Conservation (phyloP, 2,797 vertebrate genomes). For the Coranthus polyacanthus region DNA sequence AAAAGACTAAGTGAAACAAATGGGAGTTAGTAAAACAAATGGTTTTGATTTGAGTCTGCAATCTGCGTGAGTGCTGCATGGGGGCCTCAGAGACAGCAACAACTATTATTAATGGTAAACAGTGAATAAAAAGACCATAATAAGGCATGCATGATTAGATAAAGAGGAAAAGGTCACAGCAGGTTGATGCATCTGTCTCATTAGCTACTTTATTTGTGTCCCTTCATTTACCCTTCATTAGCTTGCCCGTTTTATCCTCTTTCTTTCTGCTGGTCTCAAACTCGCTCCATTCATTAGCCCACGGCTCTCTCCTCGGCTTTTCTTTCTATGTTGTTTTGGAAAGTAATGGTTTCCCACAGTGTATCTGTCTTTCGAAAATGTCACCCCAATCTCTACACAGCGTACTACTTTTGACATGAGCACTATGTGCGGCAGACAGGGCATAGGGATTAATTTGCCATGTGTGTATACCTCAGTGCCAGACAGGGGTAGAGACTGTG, state of each 20-base stretch:
- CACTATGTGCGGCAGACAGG: slow-evolving; percentile 74
- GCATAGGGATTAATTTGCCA: slow-evolving; percentile 82
- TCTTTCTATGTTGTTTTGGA: slow-evolving; percentile 53
- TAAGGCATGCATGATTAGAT: slow-evolving; percentile 82
- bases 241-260: slow-evolving; percentile 70
- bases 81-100: slow-evolving; percentile 67
- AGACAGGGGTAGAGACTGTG: slow-evolving; percentile 81
- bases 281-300: slow-evolving; percentile 71
- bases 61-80: slow-evolving; percentile 65
- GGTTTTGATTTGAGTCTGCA: slow-evolving; percentile 70
- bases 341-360: slow-evolving; percentile 71
- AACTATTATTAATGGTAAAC: slow-evolving; percentile 82
- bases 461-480: slow-evolving; percentile 73
- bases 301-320: slow-evolving; percentile 46
- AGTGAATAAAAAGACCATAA: slow-evolving; percentile 80
- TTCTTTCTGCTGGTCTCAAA: slow-evolving; percentile 61
- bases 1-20: slow-evolving; percentile 69
- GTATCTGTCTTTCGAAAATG: slow-evolving; percentile 75
- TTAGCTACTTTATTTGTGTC: slow-evolving; percentile 83
- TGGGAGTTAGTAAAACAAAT: slow-evolving; percentile 75
- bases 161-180: slow-evolving; percentile 83
- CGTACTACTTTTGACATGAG: slow-evolving; percentile 74
- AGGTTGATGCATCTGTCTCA: slow-evolving; percentile 85
- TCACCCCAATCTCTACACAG: slow-evolving; percentile 63
- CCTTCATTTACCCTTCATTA: slow-evolving; percentile 83